These are phyloP conservation scores for Sceloporus undulatus DNA, from an alignment of 2,113 vertebrate genomes.

Conservation along the genomic window DNA sequence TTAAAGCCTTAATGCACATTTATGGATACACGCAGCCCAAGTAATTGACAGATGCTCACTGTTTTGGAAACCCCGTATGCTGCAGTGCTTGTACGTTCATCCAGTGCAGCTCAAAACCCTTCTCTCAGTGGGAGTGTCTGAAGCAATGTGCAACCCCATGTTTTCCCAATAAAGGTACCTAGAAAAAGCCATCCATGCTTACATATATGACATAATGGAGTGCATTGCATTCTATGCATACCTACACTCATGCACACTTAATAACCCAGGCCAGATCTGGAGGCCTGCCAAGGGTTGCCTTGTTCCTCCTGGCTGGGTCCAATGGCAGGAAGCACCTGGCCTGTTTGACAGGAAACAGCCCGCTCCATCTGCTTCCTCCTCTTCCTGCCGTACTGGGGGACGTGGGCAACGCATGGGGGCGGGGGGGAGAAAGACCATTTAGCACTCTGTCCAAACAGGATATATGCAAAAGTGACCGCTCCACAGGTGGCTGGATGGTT, in stretches of 20 bases:
- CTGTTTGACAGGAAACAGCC: conserved; percentile 72
- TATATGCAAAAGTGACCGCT: conserved; percentile 25
- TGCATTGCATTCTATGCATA: conserved; percentile 15
- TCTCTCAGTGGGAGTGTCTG: not conserved
- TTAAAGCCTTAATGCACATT: not conserved
- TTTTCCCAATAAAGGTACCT: too few relatives aligned
- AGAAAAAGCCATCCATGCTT: too few relatives aligned
- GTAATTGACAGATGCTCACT: not conserved
- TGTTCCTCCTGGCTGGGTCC: not conserved
- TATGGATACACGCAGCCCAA: not conserved
- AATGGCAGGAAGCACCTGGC: conserved; percentile 89
- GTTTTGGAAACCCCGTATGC: not conserved
- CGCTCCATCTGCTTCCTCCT: conserved; percentile 84
- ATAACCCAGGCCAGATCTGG: not conserved
- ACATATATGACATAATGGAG: not conserved
- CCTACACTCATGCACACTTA: not conserved
- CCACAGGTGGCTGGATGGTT: conserved; percentile 27
- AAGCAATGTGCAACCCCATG: not conserved
- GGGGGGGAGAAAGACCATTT: not conserved
- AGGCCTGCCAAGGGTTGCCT: not conserved
- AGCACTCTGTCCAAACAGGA: conserved; percentile 33
- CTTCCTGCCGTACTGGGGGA: conserved; percentile 42
- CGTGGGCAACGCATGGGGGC: not conserved
- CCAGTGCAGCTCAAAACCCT: not conserved
- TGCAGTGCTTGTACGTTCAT: not conserved